Evolutionary conservation across 2,113 vertebrate genomes (phyloP).

Genomic region (Notarius quadriscutis): DNA sequence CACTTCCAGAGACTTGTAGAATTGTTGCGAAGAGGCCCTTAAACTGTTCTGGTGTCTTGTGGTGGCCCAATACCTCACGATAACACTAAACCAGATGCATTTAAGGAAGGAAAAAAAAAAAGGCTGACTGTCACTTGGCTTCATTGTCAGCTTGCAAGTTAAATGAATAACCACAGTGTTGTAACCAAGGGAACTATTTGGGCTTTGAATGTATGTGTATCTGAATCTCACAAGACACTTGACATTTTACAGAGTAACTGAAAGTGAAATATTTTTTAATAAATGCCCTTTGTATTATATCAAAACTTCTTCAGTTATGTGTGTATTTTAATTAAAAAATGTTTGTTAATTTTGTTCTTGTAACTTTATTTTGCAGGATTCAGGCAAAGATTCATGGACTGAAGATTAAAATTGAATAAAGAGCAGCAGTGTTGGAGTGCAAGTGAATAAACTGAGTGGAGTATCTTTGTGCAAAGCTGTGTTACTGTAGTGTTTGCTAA

Average conservation of each 20-base stretch:
- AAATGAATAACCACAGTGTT: background rate
- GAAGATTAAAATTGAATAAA: conserved; percentile 55
- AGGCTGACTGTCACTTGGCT: background rate
- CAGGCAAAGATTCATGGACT: conserved; percentile 55
- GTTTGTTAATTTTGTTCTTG: background rate
- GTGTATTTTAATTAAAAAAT: background rate
- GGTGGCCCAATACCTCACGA: background rate
- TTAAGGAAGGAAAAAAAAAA: background rate
- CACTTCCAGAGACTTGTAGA: background rate
- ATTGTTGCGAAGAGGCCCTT: background rate
- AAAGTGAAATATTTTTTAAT: background rate
- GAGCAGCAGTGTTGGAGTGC: background rate
- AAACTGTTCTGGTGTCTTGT: conserved; percentile 6
- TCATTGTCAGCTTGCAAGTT: background rate
- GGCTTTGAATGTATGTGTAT: background rate
- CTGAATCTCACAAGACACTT: background rate
- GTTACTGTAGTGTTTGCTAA: background rate
- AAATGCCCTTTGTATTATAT: background rate
- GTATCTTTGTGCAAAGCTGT: background rate
- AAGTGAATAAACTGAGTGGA: background rate
- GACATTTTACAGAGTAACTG: background rate
- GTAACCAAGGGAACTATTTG: background rate
- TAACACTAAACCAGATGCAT: background rate
- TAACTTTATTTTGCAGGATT: conserved; percentile 41
- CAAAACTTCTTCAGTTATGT: background rate